Conservation (phyloP, 1,140 invertebrate genomes). For the Drosophila nebulosa region DNA sequence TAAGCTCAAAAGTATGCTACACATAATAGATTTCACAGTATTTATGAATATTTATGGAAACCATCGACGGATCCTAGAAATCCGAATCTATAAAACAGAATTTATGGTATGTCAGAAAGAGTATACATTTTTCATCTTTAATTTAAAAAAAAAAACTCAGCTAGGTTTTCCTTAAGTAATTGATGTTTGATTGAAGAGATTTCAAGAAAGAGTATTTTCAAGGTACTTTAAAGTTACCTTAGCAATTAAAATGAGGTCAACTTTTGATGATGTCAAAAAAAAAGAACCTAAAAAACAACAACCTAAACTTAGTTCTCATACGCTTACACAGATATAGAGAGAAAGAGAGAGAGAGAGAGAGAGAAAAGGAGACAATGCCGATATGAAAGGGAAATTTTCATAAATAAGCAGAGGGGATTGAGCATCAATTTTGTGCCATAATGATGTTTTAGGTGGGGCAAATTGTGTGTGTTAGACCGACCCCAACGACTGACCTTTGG, state of each 20-base stretch:
- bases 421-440: conserved; percentile 73
- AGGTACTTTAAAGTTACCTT: conserved; percentile 48
- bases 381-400: conserved; percentile 64
- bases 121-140: not conserved
- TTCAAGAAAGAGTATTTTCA: conserved; percentile 48
- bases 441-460: conserved; percentile 62
- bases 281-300: conserved; percentile 21
- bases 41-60: no score
- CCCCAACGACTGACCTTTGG: conserved; percentile 29
- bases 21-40: no score
- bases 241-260: conserved; percentile 64
- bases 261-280: conserved; percentile 9
- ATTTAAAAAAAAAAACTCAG: no score
- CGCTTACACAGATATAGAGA: conserved; percentile 11
- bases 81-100: no score
- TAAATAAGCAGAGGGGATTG: conserved; percentile 79
- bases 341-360: conserved; percentile 5
- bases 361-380: not conserved
- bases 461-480: conserved; percentile 46
- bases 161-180: conserved; percentile 44
- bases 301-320: conserved; percentile 30
- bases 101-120: not conserved
- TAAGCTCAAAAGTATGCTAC: no score
- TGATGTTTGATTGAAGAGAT: conserved; percentile 72
- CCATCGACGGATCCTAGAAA: no score